Evolutionary conservation across 2,888 invertebrate species (phyloP).

Genomic region (Drosophila aldrichi): DNA sequence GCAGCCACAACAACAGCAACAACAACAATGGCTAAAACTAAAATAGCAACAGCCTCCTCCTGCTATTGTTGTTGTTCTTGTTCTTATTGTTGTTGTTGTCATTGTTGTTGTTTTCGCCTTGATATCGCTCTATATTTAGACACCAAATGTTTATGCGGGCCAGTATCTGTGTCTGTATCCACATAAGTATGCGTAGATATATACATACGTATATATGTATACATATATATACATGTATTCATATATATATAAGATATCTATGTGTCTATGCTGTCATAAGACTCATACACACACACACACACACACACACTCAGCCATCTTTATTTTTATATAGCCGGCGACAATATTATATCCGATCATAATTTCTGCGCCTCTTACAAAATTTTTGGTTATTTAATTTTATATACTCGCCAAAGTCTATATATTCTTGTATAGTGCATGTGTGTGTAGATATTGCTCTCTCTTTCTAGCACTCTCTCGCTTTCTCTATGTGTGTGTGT

Average conservation of each 20-base stretch:
- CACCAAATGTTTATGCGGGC: constrained; percentile 31
- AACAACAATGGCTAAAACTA: constrained; percentile 49
- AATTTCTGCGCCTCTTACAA: constrained; percentile 56
- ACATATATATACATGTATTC: constrained; percentile 14
- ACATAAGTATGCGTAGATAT: constrained; percentile 12
- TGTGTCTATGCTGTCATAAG: constrained; percentile 56
- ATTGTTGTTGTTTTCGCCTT: constrained; percentile 57
- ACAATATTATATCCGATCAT: constrained; percentile 68
- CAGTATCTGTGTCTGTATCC: constrained; percentile 38
- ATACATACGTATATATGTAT: not conserved
- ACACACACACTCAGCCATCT: constrained; percentile 14
- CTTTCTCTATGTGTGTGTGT: not conserved
- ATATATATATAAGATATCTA: constrained; percentile 15
- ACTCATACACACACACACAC: constrained; percentile 28
- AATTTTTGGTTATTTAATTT: constrained; percentile 53
- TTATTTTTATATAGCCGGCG: constrained; percentile 71
- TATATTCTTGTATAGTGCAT: not conserved
- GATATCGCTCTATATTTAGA: constrained; percentile 60
- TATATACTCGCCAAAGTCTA: constrained; percentile 20
- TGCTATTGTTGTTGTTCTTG: constrained; percentile 9
- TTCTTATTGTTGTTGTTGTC: constrained; percentile 38
- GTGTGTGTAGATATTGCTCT: not conserved
- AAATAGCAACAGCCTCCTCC: constrained; percentile 52
- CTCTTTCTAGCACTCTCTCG: not conserved
- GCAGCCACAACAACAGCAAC: constrained; percentile 14